Evolutionary conservation across 2,113 vertebrate species (phyloP), one percentile per base, ranked within the genome.

Genomic region (Haliaeetus leucogaster): DNA sequence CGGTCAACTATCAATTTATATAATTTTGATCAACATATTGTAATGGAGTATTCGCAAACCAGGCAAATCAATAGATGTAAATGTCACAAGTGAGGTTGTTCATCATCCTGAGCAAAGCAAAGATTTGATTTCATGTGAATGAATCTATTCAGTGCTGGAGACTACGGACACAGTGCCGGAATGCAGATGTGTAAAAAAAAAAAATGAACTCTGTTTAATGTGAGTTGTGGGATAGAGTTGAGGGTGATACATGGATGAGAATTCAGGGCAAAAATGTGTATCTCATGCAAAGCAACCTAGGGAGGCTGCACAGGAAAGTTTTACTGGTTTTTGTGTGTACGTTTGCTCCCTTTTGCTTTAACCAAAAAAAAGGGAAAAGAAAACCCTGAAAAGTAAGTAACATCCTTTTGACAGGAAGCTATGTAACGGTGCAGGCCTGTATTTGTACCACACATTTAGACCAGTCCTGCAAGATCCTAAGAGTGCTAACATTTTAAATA

Each of bases 51-150:
- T 17, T 65, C 67, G 65, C 3, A 4, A 89, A 89, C 20, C 18
- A 52, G 23, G 8, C 16, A 70, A 70, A 94, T 93, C 80, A 70
- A 61, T 91, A 77, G 72, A 56, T 86, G 30, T 30, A 77, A 93
- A 81, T 94, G 56, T 91, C 71, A 80, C 40, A 68, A 77, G 45
- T 61, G 48, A 91, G 66, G 53, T 47, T 81, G 67, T 40, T 89
- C 36, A 25, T 77, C 36, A 73, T 58, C 26, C 26, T 77, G 48
- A 89, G 67, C 67, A 82, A 88, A 97, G 65, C 55, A 63, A 82
- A 89, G 20, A 16, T 94, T 70, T 86, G 43, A 10, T 61, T 84
- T 93, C 63, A 27, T 62, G 68, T 43, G 45, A 81, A 43, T 83
- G 53, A 81, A 73, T 83, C 29, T 90, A 12, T 77, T 94, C 83